These are phyloP conservation scores for Amphiprion ocellaris DNA, from an alignment of 2,113 vertebrate species.

Conservation along the genomic window DNA sequence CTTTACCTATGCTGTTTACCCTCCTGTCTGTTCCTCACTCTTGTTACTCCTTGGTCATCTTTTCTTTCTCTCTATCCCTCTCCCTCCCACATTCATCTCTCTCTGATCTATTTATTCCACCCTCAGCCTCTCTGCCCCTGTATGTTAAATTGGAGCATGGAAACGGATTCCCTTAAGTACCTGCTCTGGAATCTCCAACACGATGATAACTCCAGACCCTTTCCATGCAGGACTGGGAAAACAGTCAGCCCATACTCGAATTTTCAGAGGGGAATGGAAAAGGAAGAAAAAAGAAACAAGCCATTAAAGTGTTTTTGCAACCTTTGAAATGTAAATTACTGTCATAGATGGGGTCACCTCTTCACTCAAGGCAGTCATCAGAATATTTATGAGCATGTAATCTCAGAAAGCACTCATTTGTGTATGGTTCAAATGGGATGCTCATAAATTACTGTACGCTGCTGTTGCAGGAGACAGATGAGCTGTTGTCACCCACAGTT, in stretches of 20 bases:
- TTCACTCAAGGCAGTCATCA: constrained; percentile 25
- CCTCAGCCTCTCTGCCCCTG: constrained; percentile 44
- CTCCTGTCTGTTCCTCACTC: constrained; percentile 51
- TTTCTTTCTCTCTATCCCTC: constrained; percentile 31
- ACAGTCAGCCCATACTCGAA: constrained; percentile 48
- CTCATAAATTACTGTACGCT: constrained; percentile 60
- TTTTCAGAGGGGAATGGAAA: constrained; percentile 28
- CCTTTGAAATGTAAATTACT: constrained; percentile 68
- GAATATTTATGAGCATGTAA: constrained; percentile 68
- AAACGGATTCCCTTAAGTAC: constrained; percentile 75
- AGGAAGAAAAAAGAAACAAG: constrained; percentile 19
- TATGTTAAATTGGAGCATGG: constrained; percentile 61
- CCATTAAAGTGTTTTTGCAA: constrained; percentile 42
- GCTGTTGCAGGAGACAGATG: constrained; percentile 61
- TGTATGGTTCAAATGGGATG: constrained; percentile 58
- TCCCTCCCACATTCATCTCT: constrained; percentile 39
- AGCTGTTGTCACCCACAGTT: constrained; percentile 68
- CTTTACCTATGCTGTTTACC: constrained; percentile 62
- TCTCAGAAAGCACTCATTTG: constrained; percentile 60
- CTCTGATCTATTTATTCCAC: constrained; percentile 67
- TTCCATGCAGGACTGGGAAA: constrained; percentile 70
- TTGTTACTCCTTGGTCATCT: constrained; percentile 40
- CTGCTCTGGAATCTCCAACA: constrained; percentile 69
- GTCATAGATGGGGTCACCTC: constrained; percentile 48
- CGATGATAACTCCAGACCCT: constrained; percentile 73